Evolutionary conservation across 2,797 vertebrate species (phyloP), one percentile per base, ranked within the genome.

Genomic region (Spinus pinus): DNA sequence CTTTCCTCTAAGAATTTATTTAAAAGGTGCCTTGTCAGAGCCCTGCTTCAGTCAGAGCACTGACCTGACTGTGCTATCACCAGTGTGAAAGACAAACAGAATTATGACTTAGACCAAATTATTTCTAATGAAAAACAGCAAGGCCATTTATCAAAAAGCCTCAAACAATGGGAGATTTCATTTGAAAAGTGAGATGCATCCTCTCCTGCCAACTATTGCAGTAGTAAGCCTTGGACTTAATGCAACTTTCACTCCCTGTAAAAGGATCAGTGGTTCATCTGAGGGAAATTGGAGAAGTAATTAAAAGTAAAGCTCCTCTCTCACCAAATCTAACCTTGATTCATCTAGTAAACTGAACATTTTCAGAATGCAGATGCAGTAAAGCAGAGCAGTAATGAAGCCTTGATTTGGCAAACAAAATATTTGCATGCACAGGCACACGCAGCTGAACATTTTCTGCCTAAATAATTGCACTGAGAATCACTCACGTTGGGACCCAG

Each of bases 301-400:
- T 93, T 94, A 95, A 92, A 94, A 87, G 71, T 71, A 93, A 86
- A 93, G 81, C 57, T 65, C 74, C 61, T 83, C 39, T 88, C 69
- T 84, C 86, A 61, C 56, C 83, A 86, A 78, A 74, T 65, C 56
- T 87, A 82, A 65, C 47, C 71, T 81, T 89, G 39, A 93, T 87
- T 92, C 92, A 67, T 56, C 20, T 81, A 78, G 44, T 39, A 88
- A 86, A 90, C 69, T 70, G 61, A 91, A 71, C 42, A 72, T 78
- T 37, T 90, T 71, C 78, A 31, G 60, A 61, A 61, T 41, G 39
- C 28, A 10, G 84, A 35, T 74, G 50, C 60, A 64, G 66, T 67
- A 74, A 89, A 83, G 77, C 61, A 95, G 79, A 86, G 56, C 61
- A 72, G 18, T 71, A 89, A 56, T 7, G 57, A 94, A 94, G 35